Conservation (phyloP, 1,140 invertebrate species). For the Goniozus legneri region DNA sequence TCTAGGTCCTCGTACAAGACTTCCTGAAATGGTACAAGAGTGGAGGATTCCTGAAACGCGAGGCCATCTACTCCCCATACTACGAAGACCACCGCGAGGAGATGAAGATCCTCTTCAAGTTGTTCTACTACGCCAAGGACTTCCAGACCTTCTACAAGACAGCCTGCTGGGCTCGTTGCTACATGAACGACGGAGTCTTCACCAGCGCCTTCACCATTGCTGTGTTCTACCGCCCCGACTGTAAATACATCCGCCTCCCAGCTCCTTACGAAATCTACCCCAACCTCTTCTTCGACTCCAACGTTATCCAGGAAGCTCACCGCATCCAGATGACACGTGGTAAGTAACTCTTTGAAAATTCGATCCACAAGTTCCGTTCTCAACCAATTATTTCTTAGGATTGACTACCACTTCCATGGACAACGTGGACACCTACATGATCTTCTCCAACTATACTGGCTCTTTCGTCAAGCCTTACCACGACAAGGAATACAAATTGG, state of each 20-base stretch:
- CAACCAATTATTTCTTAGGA: constrained; percentile 2
- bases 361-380: neutral
- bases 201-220: constrained; percentile 61
- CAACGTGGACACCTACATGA: constrained; percentile 34
- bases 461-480: constrained; percentile 26
- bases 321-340: constrained; percentile 55
- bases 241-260: constrained; percentile 59
- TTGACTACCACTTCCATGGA: constrained; percentile 12
- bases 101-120: constrained; percentile 62
- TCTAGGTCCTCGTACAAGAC: constrained; percentile 59
- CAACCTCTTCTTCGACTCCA: constrained; percentile 60
- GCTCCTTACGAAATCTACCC: constrained; percentile 69
- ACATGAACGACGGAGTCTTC: constrained; percentile 64
- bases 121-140: constrained; percentile 66
- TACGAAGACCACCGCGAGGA: constrained; percentile 62
- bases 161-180: constrained; percentile 58
- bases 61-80: constrained; percentile 60
- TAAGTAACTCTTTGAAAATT: constrained; percentile 7
- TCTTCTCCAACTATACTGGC: constrained; percentile 42
- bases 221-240: constrained; percentile 61
- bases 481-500: constrained; percentile 60
- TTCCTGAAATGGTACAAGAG: constrained; percentile 58
- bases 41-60: constrained; percentile 57
- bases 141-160: constrained; percentile 49
- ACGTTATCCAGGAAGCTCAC: constrained; percentile 61